Evolutionary conservation across 2,888 invertebrate species (phyloP).

Genomic region (Keiferia lycopersicella): DNA sequence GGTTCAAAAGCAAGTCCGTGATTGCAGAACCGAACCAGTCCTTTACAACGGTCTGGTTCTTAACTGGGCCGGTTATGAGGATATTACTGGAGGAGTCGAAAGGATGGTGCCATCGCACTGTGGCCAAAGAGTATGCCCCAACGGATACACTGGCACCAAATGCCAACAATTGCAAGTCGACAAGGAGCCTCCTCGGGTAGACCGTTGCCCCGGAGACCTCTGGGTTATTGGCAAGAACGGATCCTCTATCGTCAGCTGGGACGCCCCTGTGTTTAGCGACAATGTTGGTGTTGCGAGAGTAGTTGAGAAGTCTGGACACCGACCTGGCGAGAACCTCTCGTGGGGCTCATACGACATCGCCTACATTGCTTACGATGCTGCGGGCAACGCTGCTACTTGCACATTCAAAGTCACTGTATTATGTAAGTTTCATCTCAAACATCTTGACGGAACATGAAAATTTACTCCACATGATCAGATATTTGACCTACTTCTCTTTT

Average conservation of each 20-base stretch:
- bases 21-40: conserved; percentile 95
- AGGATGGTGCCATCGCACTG: conserved; percentile 95
- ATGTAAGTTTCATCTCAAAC: conserved; percentile 81
- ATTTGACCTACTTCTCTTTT: neutral
- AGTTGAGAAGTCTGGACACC: conserved; percentile 92
- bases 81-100: conserved; percentile 93
- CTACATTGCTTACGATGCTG: conserved; percentile 95
- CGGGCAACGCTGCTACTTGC: conserved; percentile 95
- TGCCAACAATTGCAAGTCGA: conserved; percentile 92
- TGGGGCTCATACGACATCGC: conserved; percentile 97
- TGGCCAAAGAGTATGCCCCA: conserved; percentile 93
- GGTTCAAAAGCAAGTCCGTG: conserved; percentile 95
- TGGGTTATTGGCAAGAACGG: conserved; percentile 97
- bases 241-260: conserved; percentile 94
- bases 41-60: conserved; percentile 91
- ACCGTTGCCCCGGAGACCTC: conserved; percentile 95
- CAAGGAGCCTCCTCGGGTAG: conserved; percentile 92
- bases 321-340: conserved; percentile 92
- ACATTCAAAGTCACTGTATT: conserved; percentile 95
- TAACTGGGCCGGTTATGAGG: conserved; percentile 97
- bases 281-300: conserved; percentile 91
- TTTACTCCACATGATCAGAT: neutral
- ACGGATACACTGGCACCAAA: conserved; percentile 92
- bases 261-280: conserved; percentile 94
- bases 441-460: neutral